Conservation (phyloP, 2,113 vertebrate species). For the Piprites chloris region DNA sequence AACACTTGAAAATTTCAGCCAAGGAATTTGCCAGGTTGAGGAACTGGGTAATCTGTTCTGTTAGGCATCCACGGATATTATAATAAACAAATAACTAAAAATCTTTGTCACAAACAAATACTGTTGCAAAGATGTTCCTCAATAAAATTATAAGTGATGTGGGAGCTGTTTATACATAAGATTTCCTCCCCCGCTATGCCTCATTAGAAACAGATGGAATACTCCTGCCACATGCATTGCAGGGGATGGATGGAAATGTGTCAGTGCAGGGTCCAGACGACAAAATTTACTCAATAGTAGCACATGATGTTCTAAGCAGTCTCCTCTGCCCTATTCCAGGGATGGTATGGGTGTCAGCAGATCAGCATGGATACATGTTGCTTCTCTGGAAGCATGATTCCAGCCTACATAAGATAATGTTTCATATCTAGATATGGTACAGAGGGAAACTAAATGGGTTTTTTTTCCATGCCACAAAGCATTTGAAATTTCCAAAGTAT, state of each 20-base stretch:
- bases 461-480: not conserved
- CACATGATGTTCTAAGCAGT: not conserved
- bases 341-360: not conserved
- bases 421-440: not conserved
- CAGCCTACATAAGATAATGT: not conserved
- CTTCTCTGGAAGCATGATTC: not conserved
- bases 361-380: not conserved
- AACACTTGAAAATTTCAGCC: not conserved
- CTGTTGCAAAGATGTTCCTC: not conserved
- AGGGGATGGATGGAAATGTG: constrained; percentile 4
- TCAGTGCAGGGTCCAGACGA: not conserved
- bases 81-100: constrained; percentile 1
- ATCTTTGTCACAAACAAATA: not conserved
- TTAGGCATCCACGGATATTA: not conserved
- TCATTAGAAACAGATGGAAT: constrained; percentile 44
- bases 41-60: not conserved
- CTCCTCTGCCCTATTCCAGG: not conserved
- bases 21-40: not conserved
- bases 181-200: not conserved
- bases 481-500: not conserved
- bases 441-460: not conserved
- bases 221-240: not conserved
- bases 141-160: not conserved
- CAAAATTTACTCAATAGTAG: not conserved
- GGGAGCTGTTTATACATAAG: not conserved